Evolutionary conservation across 2,888 invertebrate genomes (phyloP), one percentile per base, ranked within the genome.

Genomic region (Pristionchus mayeri): DNA sequence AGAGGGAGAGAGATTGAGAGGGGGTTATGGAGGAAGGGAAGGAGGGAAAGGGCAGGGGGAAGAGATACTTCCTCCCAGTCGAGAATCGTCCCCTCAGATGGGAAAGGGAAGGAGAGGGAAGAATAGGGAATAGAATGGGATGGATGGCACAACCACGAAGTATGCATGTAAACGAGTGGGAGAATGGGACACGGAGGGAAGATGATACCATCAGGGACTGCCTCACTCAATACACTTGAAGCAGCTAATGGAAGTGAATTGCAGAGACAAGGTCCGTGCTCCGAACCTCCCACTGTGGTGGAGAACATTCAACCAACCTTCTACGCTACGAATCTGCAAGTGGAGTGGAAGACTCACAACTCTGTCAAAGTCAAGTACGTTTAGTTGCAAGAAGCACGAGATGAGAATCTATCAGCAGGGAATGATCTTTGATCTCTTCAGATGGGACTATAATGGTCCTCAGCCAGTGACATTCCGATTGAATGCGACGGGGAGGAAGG

Each of bases 181-280:
- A 52, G 13, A 78, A 52, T 78, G 50, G 76, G 48, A 78, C 16
- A 16, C 11, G 50, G 34, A 78, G 3, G 48, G 30, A 18, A 48
- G 9, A 40, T 3, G 71, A n/a, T n/a, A n/a, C n/a, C n/a, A n/a
- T n/a, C n/a, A n/a, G n/a, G n/a, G n/a, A n/a, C n/a, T n/a, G n/a
- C n/a, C n/a, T n/a, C n/a, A n/a, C n/a, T 37, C 40, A 71, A 21
- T 37, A 71, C 71, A 60, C 30, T 30, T 27, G 63, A 63, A 16
- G n/a, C n/a, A n/a, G n/a, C n/a, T n/a, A n/a, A n/a, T n/a, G n/a
- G n/a, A n/a, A n/a, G n/a, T n/a, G n/a, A n/a, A n/a, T n/a, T 57
- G 90, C 87, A 92, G 92, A 86, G 92, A 71, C 91, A 92, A 87
- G 92, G 92, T 3, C 89, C 90, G 0, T 92, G 92, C 84, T 92